Conservation (phyloP, 2,888 invertebrate species). For the Selenia dentaria region DNA sequence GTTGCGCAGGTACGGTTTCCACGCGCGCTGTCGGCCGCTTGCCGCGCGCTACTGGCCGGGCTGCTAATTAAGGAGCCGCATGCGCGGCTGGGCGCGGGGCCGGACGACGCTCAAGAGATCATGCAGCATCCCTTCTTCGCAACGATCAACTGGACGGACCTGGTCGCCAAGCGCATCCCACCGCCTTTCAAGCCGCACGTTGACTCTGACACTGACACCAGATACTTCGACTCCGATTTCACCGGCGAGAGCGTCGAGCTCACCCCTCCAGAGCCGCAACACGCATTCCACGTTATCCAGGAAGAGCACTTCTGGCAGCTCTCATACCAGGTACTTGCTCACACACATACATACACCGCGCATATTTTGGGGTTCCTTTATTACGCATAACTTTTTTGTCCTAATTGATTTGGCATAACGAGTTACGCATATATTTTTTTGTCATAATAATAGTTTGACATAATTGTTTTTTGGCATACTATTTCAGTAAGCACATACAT, state of each 20-base stretch:
- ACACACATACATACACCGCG: no score
- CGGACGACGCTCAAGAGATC: constrained; percentile 97
- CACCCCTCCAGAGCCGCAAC: constrained; percentile 93
- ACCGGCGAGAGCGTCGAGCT: constrained; percentile 98
- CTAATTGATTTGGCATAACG: no score
- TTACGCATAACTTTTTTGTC: no score
- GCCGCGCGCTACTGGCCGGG: constrained; percentile 94
- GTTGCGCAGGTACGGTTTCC: constrained; percentile 92
- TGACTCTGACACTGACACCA: constrained; percentile 97
- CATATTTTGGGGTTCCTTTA: no score
- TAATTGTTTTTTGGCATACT: no score
- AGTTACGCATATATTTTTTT: no score
- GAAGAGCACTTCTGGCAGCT: constrained; percentile 93
- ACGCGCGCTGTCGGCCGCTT: constrained; percentile 93
- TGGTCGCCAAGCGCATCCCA: constrained; percentile 95
- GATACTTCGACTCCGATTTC: constrained; percentile 99
- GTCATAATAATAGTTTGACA: no score
- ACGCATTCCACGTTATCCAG: constrained; percentile 81
- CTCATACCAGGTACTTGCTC: constrained; percentile 90
- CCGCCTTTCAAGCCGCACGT: constrained; percentile 97
- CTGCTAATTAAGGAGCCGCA: constrained; percentile 96
- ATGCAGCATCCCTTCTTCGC: constrained; percentile 98
- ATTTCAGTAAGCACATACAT: no score
- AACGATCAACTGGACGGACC: constrained; percentile 97
- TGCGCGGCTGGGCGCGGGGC: constrained; percentile 96